phyloP scores from a whole-genome alignment of 37 sponge, comb jelly and placozoan genomes.

The Eunapius fragilis region DNA sequence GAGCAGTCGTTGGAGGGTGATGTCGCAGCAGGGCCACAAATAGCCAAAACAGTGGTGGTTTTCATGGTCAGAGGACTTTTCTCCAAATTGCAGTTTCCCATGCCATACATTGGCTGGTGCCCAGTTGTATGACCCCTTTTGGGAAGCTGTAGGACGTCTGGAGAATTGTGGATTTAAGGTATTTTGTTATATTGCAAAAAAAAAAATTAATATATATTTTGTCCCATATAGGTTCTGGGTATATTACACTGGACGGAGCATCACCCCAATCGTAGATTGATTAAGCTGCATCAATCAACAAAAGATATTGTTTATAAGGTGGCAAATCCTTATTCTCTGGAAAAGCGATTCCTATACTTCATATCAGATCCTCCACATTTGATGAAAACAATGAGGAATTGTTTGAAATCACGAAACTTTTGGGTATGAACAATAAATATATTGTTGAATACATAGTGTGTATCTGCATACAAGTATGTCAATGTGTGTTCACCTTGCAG shows the following conservation, averaged over 20 bases:
- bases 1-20: conserved; percentile 14
- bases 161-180: conserved; percentile 38
- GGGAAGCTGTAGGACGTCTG: conserved; percentile 22
- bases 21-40: neutral
- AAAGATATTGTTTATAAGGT: neutral
- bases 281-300: neutral
- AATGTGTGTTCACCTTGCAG: neutral
- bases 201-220: neutral
- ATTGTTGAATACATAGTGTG: neutral
- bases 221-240: conserved; percentile 6
- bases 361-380: conserved; percentile 27
- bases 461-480: too few relatives aligned
- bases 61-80: conserved; percentile 39
- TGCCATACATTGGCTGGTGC: conserved; percentile 1
- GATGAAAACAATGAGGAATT: conserved; percentile 5
- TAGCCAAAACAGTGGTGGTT: conserved; percentile 34
- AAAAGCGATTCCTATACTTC: conserved; percentile 2
- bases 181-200: neutral
- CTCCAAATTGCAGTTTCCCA: conserved; percentile 2
- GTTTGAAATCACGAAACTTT: neutral
- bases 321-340: neutral
- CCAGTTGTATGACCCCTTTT: conserved; percentile 20
- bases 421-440: neutral
- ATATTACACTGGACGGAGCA: conserved; percentile 10
- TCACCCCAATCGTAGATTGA: conserved; percentile 1